Evolutionary conservation across 2,113 vertebrate genomes (phyloP).

Genomic region (Ardeotis arabs): DNA sequence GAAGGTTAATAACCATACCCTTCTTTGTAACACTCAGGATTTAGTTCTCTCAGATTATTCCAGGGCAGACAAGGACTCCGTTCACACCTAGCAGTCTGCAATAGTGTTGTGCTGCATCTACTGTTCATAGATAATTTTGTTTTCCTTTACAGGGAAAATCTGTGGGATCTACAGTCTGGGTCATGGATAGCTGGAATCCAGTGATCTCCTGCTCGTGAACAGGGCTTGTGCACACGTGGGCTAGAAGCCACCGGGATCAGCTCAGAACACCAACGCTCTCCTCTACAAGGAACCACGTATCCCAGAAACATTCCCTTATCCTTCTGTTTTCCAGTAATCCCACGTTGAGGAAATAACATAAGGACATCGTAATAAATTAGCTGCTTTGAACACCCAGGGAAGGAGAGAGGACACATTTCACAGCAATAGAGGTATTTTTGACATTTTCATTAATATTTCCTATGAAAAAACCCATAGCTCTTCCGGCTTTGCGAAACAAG

Average conservation of each 20-base stretch:
- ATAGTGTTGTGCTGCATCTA: not conserved
- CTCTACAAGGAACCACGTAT: not conserved
- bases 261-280: not conserved
- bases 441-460: conserved; percentile 60
- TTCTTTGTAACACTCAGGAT: not conserved
- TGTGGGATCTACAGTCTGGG: not conserved
- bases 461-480: not conserved
- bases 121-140: not conserved
- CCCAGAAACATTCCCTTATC: not conserved
- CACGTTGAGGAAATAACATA: conserved; percentile 2
- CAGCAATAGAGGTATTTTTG: conserved; percentile 69
- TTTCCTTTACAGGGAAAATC: not conserved
- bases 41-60: not conserved
- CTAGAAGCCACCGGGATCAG: not conserved
- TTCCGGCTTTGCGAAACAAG: conserved; percentile 42
- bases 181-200: not conserved
- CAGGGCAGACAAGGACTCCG: not conserved
- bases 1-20: not conserved
- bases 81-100: not conserved
- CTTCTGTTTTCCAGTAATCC: conserved; percentile 29
- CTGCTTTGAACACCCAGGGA: conserved; percentile 12
- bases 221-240: not conserved
- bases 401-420: conserved; percentile 33
- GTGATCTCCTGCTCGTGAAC: not conserved
- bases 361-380: conserved; percentile 51